phyloP scores from a whole-genome alignment of 1,140 invertebrate species.

The Diachasmimorpha longicaudata region DNA sequence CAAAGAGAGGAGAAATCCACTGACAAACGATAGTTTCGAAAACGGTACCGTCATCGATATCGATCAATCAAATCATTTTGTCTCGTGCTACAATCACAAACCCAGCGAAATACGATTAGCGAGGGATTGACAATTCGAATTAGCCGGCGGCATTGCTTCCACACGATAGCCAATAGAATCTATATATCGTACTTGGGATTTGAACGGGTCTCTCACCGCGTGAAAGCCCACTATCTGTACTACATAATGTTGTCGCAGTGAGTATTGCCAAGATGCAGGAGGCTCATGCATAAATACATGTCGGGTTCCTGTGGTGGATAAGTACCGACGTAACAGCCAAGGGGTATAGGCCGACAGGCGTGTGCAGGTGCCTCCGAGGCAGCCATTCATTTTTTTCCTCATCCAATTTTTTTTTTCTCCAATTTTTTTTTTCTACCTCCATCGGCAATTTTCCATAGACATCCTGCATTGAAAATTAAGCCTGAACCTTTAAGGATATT shows the following conservation, averaged over 20 bases:
- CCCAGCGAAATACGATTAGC: neutral
- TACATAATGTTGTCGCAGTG: conserved; percentile 6
- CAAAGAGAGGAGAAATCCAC: conserved; percentile 10
- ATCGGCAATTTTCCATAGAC: conserved; percentile 11
- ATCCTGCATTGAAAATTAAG: too few species aligned
- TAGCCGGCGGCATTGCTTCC: conserved; percentile 12
- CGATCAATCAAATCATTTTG: conserved; percentile 31
- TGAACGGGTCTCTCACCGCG: conserved; percentile 2
- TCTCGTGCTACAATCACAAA: conserved; percentile 14
- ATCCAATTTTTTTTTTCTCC: neutral
- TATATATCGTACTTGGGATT: conserved; percentile 9
- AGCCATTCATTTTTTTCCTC: conserved; percentile 18
- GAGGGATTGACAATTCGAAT: conserved; percentile 10
- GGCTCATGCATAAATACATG: conserved; percentile 46
- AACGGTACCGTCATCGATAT: conserved; percentile 24
- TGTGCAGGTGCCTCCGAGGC: conserved; percentile 42
- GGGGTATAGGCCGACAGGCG: conserved; percentile 41
- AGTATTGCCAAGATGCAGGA: neutral
- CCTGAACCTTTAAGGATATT: too few species aligned
- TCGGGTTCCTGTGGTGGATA: conserved; percentile 27
- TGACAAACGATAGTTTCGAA: conserved; percentile 35
- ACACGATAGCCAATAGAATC: neutral
- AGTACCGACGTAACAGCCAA: conserved; percentile 39
- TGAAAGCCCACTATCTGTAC: conserved; percentile 13
- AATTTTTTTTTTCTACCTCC: conserved; percentile 31